These are phyloP conservation scores for Ametastegia equiseti DNA, from an alignment of 2,888 invertebrate species.

Conservation along the genomic window DNA sequence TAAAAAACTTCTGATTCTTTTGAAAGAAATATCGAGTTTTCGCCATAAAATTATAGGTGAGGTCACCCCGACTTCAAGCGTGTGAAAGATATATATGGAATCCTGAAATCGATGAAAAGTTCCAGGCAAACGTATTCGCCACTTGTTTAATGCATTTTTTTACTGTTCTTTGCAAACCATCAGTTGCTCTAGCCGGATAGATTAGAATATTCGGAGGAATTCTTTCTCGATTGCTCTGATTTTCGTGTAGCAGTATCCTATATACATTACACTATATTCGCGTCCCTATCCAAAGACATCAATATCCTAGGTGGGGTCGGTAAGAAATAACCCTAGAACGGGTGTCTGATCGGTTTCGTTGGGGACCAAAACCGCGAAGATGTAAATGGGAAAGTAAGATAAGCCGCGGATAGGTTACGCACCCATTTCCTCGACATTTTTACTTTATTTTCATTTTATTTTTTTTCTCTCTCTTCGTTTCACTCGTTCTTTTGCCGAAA, in stretches of 20 bases:
- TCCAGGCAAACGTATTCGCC: no score
- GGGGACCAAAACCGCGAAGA: conserved; percentile 3
- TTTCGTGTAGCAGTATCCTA: no score
- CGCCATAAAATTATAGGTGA: no score
- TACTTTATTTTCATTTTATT: neutral
- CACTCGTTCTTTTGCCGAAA: neutral
- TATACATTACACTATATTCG: neutral
- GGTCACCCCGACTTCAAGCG: no score
- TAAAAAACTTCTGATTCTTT: no score
- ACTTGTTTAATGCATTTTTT: no score
- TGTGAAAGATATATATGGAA: no score
- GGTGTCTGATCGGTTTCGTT: conserved; percentile 33
- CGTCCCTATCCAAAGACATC: conserved; percentile 16
- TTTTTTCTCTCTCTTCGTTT: neutral
- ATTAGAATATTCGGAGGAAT: conserved; percentile 13
- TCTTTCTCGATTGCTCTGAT: neutral
- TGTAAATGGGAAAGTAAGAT: conserved; percentile 22
- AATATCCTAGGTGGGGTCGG: neutral
- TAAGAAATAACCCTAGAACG: conserved; percentile 9
- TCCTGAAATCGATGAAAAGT: no score
- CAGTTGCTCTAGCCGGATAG: no score
- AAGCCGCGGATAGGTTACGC: conserved; percentile 32
- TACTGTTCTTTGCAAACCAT: no score
- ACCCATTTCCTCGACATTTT: conserved; percentile 17
- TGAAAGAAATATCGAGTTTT: no score